A percentile compares a stretch with the other conserved stretches of the same genome.
These are phyloP conservation scores for Acanthopagrus latus DNA, from an alignment of 2,797 vertebrate genomes.

Conservation along the genomic window DNA sequence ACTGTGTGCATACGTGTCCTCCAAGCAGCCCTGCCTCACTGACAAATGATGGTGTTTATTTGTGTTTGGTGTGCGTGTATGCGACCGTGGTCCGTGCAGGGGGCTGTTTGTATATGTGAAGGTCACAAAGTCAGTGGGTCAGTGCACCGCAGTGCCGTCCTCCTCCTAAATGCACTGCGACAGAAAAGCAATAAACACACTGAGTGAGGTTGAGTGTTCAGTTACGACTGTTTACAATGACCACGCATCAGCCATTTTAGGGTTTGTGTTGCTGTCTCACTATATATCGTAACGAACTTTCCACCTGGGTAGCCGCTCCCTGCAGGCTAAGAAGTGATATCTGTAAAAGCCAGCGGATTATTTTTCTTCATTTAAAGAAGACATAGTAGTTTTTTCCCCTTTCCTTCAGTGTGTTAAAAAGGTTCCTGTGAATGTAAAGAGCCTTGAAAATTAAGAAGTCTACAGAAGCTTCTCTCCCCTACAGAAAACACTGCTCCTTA, in stretches of 20 bases:
- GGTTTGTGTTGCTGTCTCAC: conserved; percentile 1
- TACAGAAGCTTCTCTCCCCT: no score
- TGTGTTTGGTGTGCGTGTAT: conserved; percentile 47
- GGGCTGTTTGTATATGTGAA: conserved; percentile 50
- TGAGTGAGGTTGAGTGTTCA: conserved; percentile 35
- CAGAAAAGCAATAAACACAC: conserved; percentile 80
- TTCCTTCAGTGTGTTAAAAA: no score
- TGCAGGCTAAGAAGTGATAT: neutral
- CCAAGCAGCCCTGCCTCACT: conserved; percentile 33
- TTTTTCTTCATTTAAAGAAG: conserved; percentile 1
- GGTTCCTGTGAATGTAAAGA: no score
- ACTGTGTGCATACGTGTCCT: conserved; percentile 39
- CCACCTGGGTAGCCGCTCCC: neutral
- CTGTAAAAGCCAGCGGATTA: neutral
- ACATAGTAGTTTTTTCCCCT: no score
- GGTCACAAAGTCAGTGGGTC: conserved; percentile 61
- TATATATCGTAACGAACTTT: conserved; percentile 19
- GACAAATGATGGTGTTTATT: conserved; percentile 66
- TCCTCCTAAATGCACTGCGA: conserved; percentile 58
- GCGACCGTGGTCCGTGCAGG: conserved; percentile 6
- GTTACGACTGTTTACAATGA: conserved; percentile 49
- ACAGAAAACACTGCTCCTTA: no score
- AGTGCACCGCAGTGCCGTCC: conserved; percentile 43
- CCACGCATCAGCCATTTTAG: conserved; percentile 19
- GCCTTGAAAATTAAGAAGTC: no score